These are phyloP conservation scores for Perizoma affinitatum DNA, from an alignment of 2,888 invertebrate species.

Conservation along the genomic window DNA sequence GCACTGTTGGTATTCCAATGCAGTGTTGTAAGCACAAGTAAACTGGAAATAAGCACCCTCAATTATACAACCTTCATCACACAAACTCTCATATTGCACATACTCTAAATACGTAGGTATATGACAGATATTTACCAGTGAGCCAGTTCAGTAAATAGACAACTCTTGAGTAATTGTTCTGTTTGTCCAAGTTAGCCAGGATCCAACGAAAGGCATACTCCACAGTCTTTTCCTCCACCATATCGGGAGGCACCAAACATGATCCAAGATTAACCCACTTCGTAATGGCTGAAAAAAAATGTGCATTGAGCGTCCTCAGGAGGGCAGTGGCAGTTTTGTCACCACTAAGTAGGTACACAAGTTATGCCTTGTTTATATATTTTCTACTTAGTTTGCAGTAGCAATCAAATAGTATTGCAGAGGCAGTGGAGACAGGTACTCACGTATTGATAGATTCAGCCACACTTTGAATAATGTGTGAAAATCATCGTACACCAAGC, in stretches of 20 bases:
- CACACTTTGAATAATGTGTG: slow-evolving; percentile 75
- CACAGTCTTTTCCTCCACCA: slow-evolving; percentile 61
- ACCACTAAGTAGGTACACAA: too few species aligned
- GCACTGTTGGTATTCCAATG: too few species aligned
- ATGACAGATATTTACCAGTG: slow-evolving; percentile 59
- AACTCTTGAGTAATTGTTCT: slow-evolving; percentile 59
- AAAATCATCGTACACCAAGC: slow-evolving; percentile 68
- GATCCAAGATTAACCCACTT: slow-evolving; percentile 73
- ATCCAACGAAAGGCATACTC: slow-evolving; percentile 73
- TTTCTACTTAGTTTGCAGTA: too few species aligned
- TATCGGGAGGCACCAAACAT: slow-evolving; percentile 69
- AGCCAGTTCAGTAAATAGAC: slow-evolving; percentile 74
- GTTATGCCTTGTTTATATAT: too few species aligned
- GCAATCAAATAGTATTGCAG: too few species aligned
- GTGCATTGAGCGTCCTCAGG: too few species aligned
- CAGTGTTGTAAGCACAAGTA: too few species aligned
- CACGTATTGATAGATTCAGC: slow-evolving; percentile 78
- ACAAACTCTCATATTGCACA: too few species aligned
- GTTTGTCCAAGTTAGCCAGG: slow-evolving; percentile 60
- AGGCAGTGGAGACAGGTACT: slow-evolving; percentile 43
- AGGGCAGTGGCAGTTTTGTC: too few species aligned
- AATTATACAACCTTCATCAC: too few species aligned
- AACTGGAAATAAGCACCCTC: too few species aligned
- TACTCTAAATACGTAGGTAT: not conserved
- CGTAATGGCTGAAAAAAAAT: slow-evolving; percentile 61